These are phyloP conservation scores for Cardiocondyla obscurior DNA, from an alignment of 1,140 invertebrate genomes.

Conservation along the genomic window DNA sequence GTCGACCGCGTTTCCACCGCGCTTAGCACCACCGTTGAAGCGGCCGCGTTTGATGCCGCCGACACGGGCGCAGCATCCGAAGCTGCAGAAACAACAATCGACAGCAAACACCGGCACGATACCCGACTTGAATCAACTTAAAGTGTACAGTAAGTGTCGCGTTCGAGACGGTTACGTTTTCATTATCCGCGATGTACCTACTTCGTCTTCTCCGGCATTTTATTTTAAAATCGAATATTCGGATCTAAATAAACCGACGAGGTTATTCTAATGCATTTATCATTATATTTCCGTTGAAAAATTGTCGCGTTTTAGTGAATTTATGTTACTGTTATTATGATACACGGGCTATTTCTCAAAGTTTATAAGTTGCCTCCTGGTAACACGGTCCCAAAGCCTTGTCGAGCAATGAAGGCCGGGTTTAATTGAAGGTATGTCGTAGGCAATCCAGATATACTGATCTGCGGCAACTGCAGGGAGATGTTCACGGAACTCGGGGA, in stretches of 20 bases:
- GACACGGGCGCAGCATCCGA: constrained; percentile 81
- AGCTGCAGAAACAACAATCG: constrained; percentile 80
- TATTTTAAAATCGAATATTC: background rate
- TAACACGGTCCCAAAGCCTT: constrained; percentile 23
- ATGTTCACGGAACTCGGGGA: constrained; percentile 92
- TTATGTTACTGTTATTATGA: background rate
- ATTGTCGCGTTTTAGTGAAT: background rate
- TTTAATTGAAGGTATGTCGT: constrained; percentile 56
- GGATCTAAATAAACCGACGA: background rate
- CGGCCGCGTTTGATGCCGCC: constrained; percentile 86
- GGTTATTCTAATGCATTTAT: background rate
- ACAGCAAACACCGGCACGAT: constrained; percentile 72
- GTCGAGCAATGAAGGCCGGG: constrained; percentile 22
- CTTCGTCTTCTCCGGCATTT: background rate
- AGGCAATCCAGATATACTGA: constrained; percentile 94
- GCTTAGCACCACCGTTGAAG: constrained; percentile 85
- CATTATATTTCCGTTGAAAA: background rate
- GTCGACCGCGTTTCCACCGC: constrained; percentile 85
- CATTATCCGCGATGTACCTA: background rate
- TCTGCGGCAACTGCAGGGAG: constrained; percentile 94
- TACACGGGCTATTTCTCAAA: constrained; percentile 4
- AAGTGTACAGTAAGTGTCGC: constrained; percentile 87
- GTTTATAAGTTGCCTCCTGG: constrained; percentile 14
- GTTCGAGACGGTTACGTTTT: background rate
- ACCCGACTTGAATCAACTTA: constrained; percentile 84